These are phyloP conservation scores for Trachelipus rathkii DNA, from an alignment of 1,140 invertebrate species.

Conservation along the genomic window DNA sequence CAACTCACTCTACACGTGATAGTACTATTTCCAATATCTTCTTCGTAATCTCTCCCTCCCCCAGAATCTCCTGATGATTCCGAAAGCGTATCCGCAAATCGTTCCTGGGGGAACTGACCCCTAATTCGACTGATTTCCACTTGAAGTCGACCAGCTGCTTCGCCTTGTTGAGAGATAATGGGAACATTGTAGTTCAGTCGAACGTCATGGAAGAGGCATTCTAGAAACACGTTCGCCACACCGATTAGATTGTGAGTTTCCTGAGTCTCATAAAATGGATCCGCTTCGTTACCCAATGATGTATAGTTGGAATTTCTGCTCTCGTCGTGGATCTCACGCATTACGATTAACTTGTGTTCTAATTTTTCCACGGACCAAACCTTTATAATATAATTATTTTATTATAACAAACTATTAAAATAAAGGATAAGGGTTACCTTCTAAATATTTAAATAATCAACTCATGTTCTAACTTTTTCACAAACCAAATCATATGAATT, in stretches of 20 bases:
- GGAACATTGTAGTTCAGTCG: conserved; percentile 94
- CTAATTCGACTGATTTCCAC: conserved; percentile 80
- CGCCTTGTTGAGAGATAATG: conserved; percentile 97
- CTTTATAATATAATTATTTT: conserved; percentile 55
- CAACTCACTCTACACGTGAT: conserved; percentile 43
- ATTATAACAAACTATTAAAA: too few relatives aligned
- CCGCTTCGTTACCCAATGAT: conserved; percentile 48
- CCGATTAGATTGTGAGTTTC: conserved; percentile 97
- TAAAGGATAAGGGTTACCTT: too few relatives aligned
- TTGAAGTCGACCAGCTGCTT: conserved; percentile 80
- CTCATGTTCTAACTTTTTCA: too few relatives aligned
- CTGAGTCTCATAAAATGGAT: conserved; percentile 93
- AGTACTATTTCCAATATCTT: conserved; percentile 32
- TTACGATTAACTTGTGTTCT: conserved; percentile 96
- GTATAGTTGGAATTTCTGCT: conserved; percentile 45
- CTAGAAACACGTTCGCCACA: conserved; percentile 95
- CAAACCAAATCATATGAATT: too few relatives aligned
- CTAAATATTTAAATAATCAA: too few relatives aligned
- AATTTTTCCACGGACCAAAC: conserved; percentile 98
- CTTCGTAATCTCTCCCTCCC: conserved; percentile 45
- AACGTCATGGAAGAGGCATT: conserved; percentile 92
- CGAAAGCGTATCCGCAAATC: conserved; percentile 76
- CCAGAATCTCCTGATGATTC: conserved; percentile 66
- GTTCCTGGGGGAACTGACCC: conserved; percentile 77
- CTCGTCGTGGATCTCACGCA: conserved; percentile 96